These are phyloP conservation scores for Epistrophe grossulariae DNA, from an alignment of 2,888 invertebrate genomes.

Conservation along the genomic window DNA sequence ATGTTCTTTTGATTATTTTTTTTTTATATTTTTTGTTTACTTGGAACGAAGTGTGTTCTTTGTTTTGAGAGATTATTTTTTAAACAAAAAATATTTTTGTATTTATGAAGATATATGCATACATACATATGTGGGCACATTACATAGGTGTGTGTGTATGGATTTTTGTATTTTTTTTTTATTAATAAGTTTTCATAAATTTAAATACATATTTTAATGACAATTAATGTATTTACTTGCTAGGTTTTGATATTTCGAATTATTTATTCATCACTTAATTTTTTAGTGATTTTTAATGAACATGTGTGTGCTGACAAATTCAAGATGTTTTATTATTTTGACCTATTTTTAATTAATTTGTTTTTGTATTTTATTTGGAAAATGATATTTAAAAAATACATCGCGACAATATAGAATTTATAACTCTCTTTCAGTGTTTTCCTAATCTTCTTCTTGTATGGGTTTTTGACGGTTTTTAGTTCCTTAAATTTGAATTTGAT, in stretches of 20 bases:
- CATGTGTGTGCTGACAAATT: not conserved
- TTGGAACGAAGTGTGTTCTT: not conserved
- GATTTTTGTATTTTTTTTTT: not conserved
- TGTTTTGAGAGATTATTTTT: slow-evolving; percentile 19
- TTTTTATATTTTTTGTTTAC: not conserved
- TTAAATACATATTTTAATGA: not conserved
- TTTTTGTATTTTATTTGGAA: not conserved
- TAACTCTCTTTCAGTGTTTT: too few relatives aligned
- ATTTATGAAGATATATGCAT: not conserved
- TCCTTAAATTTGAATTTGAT: too few relatives aligned
- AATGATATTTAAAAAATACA: too few relatives aligned
- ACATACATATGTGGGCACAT: not conserved
- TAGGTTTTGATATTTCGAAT: not conserved
- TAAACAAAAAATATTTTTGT: not conserved
- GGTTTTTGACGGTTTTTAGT: too few relatives aligned
- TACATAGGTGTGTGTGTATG: not conserved
- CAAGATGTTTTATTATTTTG: not conserved
- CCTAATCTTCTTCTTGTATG: too few relatives aligned
- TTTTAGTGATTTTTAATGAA: not conserved
- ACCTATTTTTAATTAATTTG: slow-evolving; percentile 4
- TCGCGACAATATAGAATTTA: too few relatives aligned
- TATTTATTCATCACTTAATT: slow-evolving; percentile 3
- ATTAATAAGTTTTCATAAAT: slow-evolving; percentile 4
- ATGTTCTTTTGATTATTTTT: not conserved
- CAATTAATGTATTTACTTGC: too few relatives aligned